These are phyloP conservation scores for Okamejei kenojei DNA, from an alignment of 2,797 vertebrate species.

Conservation along the genomic window DNA sequence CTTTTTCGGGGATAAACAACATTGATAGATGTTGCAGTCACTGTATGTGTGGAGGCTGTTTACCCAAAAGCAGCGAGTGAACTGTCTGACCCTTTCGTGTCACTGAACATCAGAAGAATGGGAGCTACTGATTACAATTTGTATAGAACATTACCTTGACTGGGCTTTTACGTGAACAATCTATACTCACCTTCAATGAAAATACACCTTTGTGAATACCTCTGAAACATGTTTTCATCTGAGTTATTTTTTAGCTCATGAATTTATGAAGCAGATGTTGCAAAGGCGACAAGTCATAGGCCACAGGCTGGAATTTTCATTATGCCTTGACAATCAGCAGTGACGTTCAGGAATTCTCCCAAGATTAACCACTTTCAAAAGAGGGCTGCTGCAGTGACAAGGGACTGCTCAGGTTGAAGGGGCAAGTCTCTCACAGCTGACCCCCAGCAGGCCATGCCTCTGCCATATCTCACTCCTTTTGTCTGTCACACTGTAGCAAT, in stretches of 20 bases:
- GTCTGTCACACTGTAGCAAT: background rate
- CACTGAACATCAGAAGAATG: background rate
- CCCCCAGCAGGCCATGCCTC: background rate
- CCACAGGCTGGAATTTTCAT: conserved; percentile 34
- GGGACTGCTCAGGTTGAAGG: conserved; percentile 17
- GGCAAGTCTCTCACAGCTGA: background rate
- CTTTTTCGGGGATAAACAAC: background rate
- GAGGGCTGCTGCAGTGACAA: background rate
- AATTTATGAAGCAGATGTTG: conserved; percentile 4
- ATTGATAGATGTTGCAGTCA: background rate
- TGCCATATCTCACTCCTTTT: background rate
- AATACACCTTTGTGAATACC: background rate
- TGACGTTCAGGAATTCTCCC: conserved; percentile 35
- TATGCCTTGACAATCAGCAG: background rate
- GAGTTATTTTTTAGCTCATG: background rate
- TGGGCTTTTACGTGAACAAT: background rate
- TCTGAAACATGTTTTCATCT: conserved; percentile 15
- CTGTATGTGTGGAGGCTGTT: background rate
- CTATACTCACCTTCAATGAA: conserved; percentile 3
- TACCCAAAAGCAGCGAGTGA: background rate
- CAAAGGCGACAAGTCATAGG: conserved; percentile 30
- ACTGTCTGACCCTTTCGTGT: background rate
- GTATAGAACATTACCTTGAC: background rate
- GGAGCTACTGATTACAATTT: background rate
- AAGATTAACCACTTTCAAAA: background rate